Base-by-base conservation (phyloP, 2,113 vertebrate species). In the Rhombomys opimus region DNA sequence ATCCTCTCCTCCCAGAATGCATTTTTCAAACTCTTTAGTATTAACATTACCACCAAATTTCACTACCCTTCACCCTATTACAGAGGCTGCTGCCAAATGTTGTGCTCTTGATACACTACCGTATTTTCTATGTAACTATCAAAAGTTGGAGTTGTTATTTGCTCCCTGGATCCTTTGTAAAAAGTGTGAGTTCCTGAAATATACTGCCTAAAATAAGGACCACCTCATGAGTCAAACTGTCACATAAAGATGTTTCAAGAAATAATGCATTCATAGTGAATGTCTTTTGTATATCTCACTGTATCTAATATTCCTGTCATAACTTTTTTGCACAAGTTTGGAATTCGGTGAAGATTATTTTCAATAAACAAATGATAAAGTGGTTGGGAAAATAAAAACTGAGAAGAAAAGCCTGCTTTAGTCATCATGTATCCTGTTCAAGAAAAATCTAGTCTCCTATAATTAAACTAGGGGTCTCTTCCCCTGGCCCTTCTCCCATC, bases 181-280 rank as follows among this genome's bases (percentile, higher is more conserved):
- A 95, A 95, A 46, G 46, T 76, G 67, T 94, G 89, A 96, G 32
- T 41, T 78, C 57, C 9, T 90, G 72, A 41, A 88, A 57, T 50
- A 59, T 57, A 84, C 32, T 94, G 72, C 41, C 85, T 70, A 84
- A 96, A 92, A 27, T 41, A 65, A 82, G 59, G n/a, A 78, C 89
- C 2, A 87, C 20, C 75, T 72, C 88, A 50, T 38, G 87, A 92
- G n/a, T 3, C 57, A 80, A 80, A 75, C 70, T 91, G 65, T 52
- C 27, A 50, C 27, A 63, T 7, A 67, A 35, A 89, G 80, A 27
- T 54, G 3, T 97, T 95, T 88, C 54, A 77, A 75, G 81, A 93
- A 93, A 95, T 13, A 73, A 91, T 87, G 65, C 76, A 46, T 65
- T 80, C 41, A 41, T n/a, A 27, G 85, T 20, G 7, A 84, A 38